phyloP scores from a whole-genome alignment of 2,888 invertebrate genomes.

The Isoperla grammatica region DNA sequence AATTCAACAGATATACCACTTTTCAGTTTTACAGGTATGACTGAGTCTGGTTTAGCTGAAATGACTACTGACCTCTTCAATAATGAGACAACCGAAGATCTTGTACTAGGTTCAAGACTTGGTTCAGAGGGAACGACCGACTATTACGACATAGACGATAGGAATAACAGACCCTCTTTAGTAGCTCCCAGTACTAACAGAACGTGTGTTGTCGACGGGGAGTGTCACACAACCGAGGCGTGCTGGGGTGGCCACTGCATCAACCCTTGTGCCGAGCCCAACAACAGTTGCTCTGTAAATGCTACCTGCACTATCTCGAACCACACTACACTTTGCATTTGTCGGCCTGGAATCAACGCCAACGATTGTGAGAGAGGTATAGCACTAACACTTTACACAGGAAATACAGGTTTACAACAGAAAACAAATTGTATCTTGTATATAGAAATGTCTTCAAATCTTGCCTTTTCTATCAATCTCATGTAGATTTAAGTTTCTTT shows the following conservation, averaged over 20 bases:
- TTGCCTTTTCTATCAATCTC: conserved; percentile 5
- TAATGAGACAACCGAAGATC: conserved; percentile 14
- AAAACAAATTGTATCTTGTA: background rate
- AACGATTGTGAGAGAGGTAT: conserved; percentile 61
- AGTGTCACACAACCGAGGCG: conserved; percentile 58
- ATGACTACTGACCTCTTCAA: conserved; percentile 15
- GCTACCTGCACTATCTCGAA: conserved; percentile 57
- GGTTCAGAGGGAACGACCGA: background rate
- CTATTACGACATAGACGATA: conserved; percentile 18
- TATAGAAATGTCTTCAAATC: conserved; percentile 7
- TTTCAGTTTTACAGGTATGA: too few relatives aligned
- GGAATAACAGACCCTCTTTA: conserved; percentile 4
- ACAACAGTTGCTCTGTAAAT: conserved; percentile 52
- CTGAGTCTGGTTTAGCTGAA: conserved; percentile 10
- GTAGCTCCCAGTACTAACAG: conserved; percentile 39
- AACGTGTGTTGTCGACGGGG: conserved; percentile 55
- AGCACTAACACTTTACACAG: conserved; percentile 17
- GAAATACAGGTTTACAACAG: background rate
- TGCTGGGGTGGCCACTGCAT: conserved; percentile 59
- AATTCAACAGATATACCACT: too few relatives aligned
- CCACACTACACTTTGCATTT: conserved; percentile 59
- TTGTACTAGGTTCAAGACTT: too few relatives aligned
- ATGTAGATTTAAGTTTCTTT: conserved; percentile 2
- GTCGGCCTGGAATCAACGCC: conserved; percentile 52
- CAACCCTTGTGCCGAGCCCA: conserved; percentile 53